A percentile compares a stretch with the other conserved stretches of the same genome.
These are phyloP conservation scores for Premnoplex brunnescens DNA, from an alignment of 2,797 vertebrate genomes.

Conservation along the genomic window DNA sequence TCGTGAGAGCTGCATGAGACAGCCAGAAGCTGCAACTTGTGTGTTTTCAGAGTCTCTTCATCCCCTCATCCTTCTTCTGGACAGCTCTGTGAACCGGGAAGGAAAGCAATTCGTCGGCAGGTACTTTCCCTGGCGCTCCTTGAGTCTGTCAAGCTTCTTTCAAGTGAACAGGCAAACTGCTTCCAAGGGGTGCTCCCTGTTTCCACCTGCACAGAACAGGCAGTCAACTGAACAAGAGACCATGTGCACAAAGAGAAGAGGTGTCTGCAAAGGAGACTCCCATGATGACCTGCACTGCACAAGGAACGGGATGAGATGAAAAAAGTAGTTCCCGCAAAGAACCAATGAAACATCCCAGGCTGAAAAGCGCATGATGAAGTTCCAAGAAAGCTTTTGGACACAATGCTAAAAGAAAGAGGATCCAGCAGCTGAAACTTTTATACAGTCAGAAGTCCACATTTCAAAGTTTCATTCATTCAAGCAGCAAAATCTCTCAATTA, in stretches of 20 bases:
- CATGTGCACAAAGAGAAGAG: not conserved
- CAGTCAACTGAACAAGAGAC: not conserved
- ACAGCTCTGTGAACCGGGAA: accelerated
- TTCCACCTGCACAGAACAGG: not conserved
- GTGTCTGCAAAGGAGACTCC: not conserved
- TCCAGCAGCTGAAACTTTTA: not conserved
- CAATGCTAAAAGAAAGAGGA: not conserved
- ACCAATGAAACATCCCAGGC: not conserved
- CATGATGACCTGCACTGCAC: not conserved
- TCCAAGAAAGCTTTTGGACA: not conserved
- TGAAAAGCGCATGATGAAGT: not conserved
- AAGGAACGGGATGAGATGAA: not conserved
- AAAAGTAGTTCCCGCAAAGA: not conserved
- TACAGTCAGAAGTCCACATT: not conserved
- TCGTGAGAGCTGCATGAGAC: not conserved
- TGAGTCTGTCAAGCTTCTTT: not conserved
- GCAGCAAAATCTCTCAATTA: not conserved
- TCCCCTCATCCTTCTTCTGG: not conserved
- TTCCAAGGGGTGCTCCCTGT: not conserved
- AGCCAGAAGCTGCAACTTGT: not conserved
- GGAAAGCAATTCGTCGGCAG: not conserved
- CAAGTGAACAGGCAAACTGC: not conserved
- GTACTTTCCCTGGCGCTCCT: not conserved
- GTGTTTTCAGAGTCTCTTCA: not conserved
- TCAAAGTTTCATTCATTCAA: not conserved